Conservation (phyloP, 2,113 vertebrate species). For the Tragelaphus scriptus region DNA sequence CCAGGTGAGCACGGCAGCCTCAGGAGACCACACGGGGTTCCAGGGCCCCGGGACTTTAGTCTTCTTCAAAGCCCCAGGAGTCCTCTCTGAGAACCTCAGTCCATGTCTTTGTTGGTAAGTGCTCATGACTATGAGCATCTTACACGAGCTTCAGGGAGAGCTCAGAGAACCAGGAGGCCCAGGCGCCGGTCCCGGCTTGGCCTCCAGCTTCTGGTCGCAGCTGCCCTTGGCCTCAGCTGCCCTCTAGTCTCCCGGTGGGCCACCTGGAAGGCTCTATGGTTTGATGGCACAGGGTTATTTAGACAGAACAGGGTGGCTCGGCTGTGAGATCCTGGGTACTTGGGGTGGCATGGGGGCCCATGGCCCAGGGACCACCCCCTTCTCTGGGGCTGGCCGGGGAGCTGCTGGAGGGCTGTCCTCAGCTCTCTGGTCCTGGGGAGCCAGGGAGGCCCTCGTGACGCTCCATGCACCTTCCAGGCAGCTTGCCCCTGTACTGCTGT, state of each 20-base stretch:
- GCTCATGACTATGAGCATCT: rapidly evolving
- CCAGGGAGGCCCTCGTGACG: neutral
- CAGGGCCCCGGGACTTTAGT: rapidly evolving
- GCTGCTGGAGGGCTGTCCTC: rapidly evolving
- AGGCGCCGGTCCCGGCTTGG: neutral
- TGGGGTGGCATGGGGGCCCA: rapidly evolving
- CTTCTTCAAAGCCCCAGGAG: neutral
- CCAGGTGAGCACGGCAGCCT: rapidly evolving
- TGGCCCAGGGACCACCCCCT: rapidly evolving
- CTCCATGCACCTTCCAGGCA: rapidly evolving
- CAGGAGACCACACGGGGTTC: rapidly evolving
- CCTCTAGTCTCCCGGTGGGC: neutral
- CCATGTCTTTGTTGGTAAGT: rapidly evolving
- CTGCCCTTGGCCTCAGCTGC: neutral
- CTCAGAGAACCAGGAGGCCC: neutral
- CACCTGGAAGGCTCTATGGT: neutral
- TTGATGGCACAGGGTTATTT: rapidly evolving
- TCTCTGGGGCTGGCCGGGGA: neutral
- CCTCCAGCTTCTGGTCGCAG: neutral
- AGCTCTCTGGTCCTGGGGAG: rapidly evolving
- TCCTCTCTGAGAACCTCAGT: neutral
- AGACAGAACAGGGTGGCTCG: neutral
- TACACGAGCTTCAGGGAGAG: neutral
- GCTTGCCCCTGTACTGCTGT: rapidly evolving
- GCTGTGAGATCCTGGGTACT: rapidly evolving